Evolutionary conservation across 2,888 invertebrate species (phyloP).

Genomic region (Aproaerema taeniolella): DNA sequence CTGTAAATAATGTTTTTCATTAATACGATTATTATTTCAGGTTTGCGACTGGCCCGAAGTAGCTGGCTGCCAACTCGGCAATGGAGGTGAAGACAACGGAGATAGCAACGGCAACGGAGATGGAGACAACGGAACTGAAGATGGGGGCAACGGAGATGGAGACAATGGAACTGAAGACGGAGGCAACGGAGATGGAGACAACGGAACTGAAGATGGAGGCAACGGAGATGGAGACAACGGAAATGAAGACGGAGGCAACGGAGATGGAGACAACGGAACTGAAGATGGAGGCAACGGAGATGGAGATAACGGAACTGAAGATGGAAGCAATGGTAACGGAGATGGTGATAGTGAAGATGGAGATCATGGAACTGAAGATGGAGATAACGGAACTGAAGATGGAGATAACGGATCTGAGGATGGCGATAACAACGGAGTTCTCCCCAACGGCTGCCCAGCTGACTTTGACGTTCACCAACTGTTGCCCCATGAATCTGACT

Average conservation of each 20-base stretch:
- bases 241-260: background rate
- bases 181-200: background rate
- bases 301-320: background rate
- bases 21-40: slow-evolving; percentile 16
- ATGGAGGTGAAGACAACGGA: background rate
- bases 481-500: slow-evolving; percentile 32
- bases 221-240: background rate
- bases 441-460: slow-evolving; percentile 31
- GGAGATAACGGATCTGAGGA: background rate
- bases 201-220: background rate
- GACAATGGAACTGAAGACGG: background rate
- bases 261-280: slow-evolving; percentile 1
- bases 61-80: slow-evolving; percentile 21
- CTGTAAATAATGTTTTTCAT: background rate
- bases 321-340: slow-evolving; percentile 12
- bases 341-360: slow-evolving; percentile 11
- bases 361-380: slow-evolving; percentile 11
- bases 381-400: slow-evolving; percentile 2
- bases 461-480: slow-evolving; percentile 27
- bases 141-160: background rate
- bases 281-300: background rate
- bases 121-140: background rate
- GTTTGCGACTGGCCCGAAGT: slow-evolving; percentile 33
- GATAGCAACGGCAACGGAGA: background rate
- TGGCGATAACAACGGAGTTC: slow-evolving; percentile 3